A percentile compares a stretch with the other conserved stretches of the same genome.
phyloP scores from a whole-genome alignment of 2,797 vertebrate species.

The Bryconaethiops microstoma region DNA sequence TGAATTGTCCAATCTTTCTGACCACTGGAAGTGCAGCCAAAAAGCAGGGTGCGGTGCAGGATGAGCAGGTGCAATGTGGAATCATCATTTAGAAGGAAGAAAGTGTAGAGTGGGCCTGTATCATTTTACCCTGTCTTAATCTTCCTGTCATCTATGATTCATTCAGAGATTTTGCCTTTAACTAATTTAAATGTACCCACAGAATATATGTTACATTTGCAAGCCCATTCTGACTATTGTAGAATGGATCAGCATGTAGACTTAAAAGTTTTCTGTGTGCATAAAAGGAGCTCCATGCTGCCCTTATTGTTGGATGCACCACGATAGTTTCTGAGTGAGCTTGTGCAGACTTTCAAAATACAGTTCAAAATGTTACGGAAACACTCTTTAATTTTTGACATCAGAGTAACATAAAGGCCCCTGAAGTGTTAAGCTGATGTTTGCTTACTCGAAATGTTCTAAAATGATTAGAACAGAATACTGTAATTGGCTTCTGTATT shows the following conservation, averaged over 20 bases:
- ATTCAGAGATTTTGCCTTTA: not conserved
- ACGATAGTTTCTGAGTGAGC: not conserved
- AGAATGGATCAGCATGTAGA: not conserved
- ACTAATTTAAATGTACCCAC: not conserved
- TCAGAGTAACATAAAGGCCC: too few species aligned
- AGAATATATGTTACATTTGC: not conserved
- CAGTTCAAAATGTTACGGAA: not conserved
- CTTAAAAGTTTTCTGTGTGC: not conserved
- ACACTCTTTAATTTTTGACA: too few species aligned
- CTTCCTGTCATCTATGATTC: not conserved
- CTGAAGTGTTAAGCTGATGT: too few species aligned
- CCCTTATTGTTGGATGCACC: not conserved
- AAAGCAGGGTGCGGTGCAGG: not conserved
- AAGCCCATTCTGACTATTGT: not conserved
- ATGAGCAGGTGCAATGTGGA: constrained; percentile 53
- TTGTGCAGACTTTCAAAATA: not conserved
- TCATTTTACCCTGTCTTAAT: not conserved
- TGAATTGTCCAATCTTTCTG: not conserved
- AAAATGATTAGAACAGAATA: too few species aligned
- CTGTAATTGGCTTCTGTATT: too few species aligned
- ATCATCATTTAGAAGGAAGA: constrained; percentile 46
- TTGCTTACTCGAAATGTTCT: too few species aligned
- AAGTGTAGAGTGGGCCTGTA: not conserved
- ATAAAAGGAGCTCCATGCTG: not conserved
- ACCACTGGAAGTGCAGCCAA: not conserved